Percentiles rank a stretch among this genome's conserved stretches.
Evolutionary conservation across 1,140 invertebrate species (phyloP).

Genomic region (Coelopa frigida): DNA sequence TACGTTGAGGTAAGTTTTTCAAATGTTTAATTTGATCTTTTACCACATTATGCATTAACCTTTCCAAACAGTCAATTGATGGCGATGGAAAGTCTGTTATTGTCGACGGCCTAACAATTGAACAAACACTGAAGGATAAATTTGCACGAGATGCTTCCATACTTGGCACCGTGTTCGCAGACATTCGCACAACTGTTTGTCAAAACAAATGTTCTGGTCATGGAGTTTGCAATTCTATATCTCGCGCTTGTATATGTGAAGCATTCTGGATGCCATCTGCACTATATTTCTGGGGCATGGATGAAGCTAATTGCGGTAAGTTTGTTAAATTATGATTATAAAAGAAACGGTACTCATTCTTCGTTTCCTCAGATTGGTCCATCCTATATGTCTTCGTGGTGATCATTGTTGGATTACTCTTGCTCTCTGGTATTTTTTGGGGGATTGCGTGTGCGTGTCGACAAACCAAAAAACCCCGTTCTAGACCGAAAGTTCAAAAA

Average conservation of each 20-base stretch:
- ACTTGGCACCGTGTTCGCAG: constrained; percentile 64
- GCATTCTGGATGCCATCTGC: constrained; percentile 90
- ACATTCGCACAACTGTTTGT: constrained; percentile 75
- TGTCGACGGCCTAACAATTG: constrained; percentile 53
- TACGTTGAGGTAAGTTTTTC: constrained; percentile 46
- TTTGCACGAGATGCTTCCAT: constrained; percentile 62
- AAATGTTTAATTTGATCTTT: neutral
- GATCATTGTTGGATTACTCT: constrained; percentile 56
- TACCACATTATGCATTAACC: neutral
- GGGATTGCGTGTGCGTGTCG: constrained; percentile 60
- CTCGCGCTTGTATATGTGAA: constrained; percentile 81
- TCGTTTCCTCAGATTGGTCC: constrained; percentile 66
- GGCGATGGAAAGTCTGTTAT: constrained; percentile 46
- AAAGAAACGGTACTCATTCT: neutral
- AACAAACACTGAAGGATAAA: constrained; percentile 57
- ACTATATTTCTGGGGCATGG: constrained; percentile 46
- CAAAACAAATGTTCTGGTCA: constrained; percentile 91
- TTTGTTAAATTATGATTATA: constrained; percentile 1
- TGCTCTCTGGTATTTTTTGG: constrained; percentile 62
- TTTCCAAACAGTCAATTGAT: neutral
- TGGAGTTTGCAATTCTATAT: constrained; percentile 77
- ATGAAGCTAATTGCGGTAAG: constrained; percentile 51
- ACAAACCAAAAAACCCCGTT: constrained; percentile 47
- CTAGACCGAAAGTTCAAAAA: constrained; percentile 48
- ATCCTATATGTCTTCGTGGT: constrained; percentile 79